Evolutionary conservation across 2,113 vertebrate species (phyloP).

Genomic region (Myiagra hebetior): DNA sequence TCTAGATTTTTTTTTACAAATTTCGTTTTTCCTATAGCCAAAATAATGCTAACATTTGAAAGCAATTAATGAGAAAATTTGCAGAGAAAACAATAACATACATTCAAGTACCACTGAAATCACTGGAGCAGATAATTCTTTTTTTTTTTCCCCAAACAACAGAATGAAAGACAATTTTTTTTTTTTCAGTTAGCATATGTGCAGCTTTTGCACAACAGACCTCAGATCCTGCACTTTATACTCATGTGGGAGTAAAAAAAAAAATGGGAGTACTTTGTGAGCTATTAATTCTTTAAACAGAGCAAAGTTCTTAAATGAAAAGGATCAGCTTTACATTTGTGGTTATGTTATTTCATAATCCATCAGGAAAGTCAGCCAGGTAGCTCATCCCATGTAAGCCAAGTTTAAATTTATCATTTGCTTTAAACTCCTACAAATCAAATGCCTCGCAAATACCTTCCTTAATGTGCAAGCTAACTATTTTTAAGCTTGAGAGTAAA

Average conservation of each 20-base stretch:
- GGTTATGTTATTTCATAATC: neutral
- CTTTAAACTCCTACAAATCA: neutral
- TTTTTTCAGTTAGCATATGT: constrained; percentile 46
- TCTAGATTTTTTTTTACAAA: constrained; percentile 3
- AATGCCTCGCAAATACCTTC: constrained; percentile 41
- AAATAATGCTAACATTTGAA: constrained; percentile 54
- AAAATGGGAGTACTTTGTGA: neutral
- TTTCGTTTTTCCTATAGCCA: constrained; percentile 15
- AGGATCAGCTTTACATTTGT: neutral
- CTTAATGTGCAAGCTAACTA: neutral
- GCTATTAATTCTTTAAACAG: constrained; percentile 27
- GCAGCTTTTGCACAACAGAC: constrained; percentile 32
- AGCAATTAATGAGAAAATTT: constrained; percentile 64
- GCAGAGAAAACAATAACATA: constrained; percentile 49
- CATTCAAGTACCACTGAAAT: constrained; percentile 51
- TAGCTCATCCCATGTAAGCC: neutral
- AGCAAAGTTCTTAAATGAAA: constrained; percentile 14
- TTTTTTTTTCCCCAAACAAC: neutral
- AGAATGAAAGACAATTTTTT: constrained; percentile 23
- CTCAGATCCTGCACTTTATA: neutral
- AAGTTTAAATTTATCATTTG: constrained; percentile 33
- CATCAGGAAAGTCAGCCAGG: constrained; percentile 1
- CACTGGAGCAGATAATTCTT: constrained; percentile 55
- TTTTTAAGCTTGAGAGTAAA: constrained; percentile 38
- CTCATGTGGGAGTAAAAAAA: neutral